Percentiles rank a stretch among this genome's conserved stretches.
phyloP scores from a whole-genome alignment of 1,140 invertebrate species.

The Caenorhabditis tropicalis region DNA sequence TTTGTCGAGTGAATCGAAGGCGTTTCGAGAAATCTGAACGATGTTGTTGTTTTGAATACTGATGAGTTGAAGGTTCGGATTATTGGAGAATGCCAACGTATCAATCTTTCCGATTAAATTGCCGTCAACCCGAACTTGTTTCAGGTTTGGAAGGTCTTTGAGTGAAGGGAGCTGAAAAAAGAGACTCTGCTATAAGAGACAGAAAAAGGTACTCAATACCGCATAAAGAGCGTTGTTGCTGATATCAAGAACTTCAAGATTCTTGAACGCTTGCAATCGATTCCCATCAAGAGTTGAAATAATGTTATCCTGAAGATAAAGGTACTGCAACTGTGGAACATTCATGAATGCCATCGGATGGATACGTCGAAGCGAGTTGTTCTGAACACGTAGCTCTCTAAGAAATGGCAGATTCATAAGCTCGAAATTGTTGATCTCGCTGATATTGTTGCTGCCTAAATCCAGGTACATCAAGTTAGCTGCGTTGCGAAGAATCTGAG shows the following conservation, averaged over 20 bases:
- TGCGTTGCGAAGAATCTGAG: conserved; percentile 63
- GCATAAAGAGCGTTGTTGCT: conserved; percentile 61
- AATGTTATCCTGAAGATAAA: conserved; percentile 50
- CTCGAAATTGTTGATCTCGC: conserved; percentile 63
- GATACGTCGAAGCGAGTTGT: conserved; percentile 61
- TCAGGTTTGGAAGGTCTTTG: conserved; percentile 67
- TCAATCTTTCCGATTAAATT: conserved; percentile 65
- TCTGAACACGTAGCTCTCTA: conserved; percentile 64
- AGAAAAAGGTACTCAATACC: no score
- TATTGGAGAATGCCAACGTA: conserved; percentile 67
- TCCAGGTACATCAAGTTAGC: conserved; percentile 62
- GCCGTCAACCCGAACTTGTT: conserved; percentile 61
- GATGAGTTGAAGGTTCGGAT: conserved; percentile 64
- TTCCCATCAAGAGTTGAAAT: conserved; percentile 50
- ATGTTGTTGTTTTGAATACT: conserved; percentile 66
- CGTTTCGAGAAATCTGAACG: conserved; percentile 63
- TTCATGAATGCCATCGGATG: conserved; percentile 70
- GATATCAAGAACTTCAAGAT: conserved; percentile 60
- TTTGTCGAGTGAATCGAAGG: conserved; percentile 64
- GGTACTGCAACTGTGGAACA: conserved; percentile 63
- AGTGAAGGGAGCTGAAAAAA: conserved; percentile 66
- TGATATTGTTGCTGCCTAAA: conserved; percentile 65
- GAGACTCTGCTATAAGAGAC: no score
- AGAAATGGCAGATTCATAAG: conserved; percentile 70
- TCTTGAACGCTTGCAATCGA: conserved; percentile 41